Conservation (phyloP, 2,888 invertebrate species). For the Cephus rjabovi region DNA sequence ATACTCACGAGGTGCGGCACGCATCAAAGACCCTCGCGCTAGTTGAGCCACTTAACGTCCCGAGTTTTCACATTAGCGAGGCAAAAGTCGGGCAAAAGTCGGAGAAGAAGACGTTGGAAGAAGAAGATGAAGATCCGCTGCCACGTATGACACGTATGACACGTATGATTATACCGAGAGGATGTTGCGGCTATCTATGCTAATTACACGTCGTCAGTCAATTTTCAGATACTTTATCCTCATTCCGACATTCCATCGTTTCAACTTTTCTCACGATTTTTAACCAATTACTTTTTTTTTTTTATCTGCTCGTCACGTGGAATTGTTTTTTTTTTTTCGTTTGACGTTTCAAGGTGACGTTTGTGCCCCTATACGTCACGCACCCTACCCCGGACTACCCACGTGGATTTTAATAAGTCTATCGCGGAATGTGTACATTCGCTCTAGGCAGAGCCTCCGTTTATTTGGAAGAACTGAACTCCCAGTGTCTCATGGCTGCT, state of each 20-base stretch:
- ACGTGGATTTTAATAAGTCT: not conserved
- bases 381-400: too few relatives aligned
- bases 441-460: not conserved
- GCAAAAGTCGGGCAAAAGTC: conserved; percentile 53
- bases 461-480: not conserved
- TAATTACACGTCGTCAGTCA: conserved; percentile 2
- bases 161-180: not conserved
- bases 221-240: conserved; percentile 19
- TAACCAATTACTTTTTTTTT: conserved; percentile 10
- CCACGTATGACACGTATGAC: not conserved
- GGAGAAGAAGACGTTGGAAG: not conserved
- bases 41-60: conserved; percentile 66
- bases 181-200: conserved; percentile 3
- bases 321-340: too few relatives aligned
- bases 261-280: conserved; percentile 6
- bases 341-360: not conserved
- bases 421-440: not conserved
- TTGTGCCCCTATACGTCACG: too few relatives aligned
- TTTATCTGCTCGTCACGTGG: conserved; percentile 4
- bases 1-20: conserved; percentile 29
- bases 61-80: conserved; percentile 66
- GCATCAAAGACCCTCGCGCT: conserved; percentile 60
- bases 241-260: not conserved
- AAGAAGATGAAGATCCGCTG: conserved; percentile 1
- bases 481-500: conserved; percentile 17